Evolutionary conservation across 2,888 invertebrate species (phyloP).

Genomic region (Zygaena filipendulae): DNA sequence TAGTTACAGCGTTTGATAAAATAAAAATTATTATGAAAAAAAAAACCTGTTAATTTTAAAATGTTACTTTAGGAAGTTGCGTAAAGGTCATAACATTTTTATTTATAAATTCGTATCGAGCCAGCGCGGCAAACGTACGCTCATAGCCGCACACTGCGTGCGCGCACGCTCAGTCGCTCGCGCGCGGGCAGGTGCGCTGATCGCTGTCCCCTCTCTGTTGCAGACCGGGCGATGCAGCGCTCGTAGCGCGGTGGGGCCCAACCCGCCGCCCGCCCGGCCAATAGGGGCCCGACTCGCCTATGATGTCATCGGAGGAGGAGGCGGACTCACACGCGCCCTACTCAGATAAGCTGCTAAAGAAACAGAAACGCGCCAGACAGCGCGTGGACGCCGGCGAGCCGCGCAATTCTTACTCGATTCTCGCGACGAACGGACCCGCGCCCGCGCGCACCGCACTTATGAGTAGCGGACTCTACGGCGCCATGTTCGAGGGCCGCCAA

Average conservation of each 20-base stretch:
- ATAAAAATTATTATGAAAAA: too few relatives aligned
- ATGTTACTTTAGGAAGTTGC: too few relatives aligned
- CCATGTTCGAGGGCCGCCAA: conserved; percentile 85
- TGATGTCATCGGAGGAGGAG: conserved; percentile 98
- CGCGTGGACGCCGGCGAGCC: conserved; percentile 97
- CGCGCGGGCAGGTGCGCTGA: conserved; percentile 54
- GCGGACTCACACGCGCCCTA: conserved; percentile 93
- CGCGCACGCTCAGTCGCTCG: conserved; percentile 19
- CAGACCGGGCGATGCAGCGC: conserved; percentile 65
- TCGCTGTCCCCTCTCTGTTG: conserved; percentile 52
- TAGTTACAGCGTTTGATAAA: too few relatives aligned
- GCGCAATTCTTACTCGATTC: conserved; percentile 87
- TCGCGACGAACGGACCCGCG: conserved; percentile 65
- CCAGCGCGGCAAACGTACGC: too few relatives aligned
- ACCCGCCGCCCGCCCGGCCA: conserved; percentile 79
- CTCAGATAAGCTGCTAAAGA: conserved; percentile 92
- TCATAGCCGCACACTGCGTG: too few relatives aligned
- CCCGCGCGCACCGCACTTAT: conserved; percentile 79
- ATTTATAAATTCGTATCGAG: too few relatives aligned
- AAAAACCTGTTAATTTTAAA: too few relatives aligned
- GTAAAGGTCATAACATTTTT: too few relatives aligned
- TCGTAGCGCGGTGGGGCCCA: conserved; percentile 61
- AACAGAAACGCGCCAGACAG: conserved; percentile 94
- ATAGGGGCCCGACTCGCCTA: conserved; percentile 84
- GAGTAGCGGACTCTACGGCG: conserved; percentile 88